These are phyloP conservation scores for Thalassarche chlororhynchos DNA, from an alignment of 2,113 vertebrate genomes.

Conservation along the genomic window DNA sequence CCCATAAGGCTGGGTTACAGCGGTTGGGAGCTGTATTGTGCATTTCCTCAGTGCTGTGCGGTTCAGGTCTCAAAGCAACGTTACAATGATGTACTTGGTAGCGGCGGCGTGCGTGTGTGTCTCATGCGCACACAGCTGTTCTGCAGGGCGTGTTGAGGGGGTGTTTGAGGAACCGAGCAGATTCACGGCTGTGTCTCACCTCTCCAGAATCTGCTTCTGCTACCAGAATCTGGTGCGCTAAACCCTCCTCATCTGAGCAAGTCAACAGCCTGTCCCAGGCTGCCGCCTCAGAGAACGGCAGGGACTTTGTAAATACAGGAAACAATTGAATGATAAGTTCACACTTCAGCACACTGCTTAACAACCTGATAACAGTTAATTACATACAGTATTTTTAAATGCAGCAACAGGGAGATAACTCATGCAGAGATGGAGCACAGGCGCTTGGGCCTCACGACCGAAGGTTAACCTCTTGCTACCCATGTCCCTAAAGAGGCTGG, in stretches of 20 bases:
- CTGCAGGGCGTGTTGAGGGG: not conserved
- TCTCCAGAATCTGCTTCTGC: slow-evolving; percentile 21
- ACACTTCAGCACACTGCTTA: slow-evolving; percentile 75
- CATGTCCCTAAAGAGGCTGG: not conserved
- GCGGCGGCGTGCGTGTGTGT: not conserved
- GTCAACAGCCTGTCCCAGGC: slow-evolving; percentile 59
- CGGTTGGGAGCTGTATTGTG: not conserved
- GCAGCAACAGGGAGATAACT: slow-evolving; percentile 34
- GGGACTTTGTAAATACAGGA: slow-evolving; percentile 73
- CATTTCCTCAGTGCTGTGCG: not conserved
- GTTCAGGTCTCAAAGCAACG: not conserved
- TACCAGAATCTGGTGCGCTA: slow-evolving; percentile 18
- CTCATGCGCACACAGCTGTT: not conserved
- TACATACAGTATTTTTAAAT: slow-evolving; percentile 63
- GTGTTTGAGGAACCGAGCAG: not conserved
- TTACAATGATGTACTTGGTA: not conserved
- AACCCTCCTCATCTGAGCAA: slow-evolving; percentile 53
- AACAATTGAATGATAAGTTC: slow-evolving; percentile 75
- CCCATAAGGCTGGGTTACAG: not conserved
- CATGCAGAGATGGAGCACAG: not conserved
- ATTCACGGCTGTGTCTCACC: not conserved
- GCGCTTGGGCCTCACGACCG: not conserved
- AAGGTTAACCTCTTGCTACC: not conserved
- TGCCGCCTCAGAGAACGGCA: slow-evolving; percentile 35
- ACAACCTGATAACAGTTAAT: slow-evolving; percentile 71